Evolutionary conservation across 2,797 vertebrate species (phyloP).

Genomic region (Emys orbicularis): DNA sequence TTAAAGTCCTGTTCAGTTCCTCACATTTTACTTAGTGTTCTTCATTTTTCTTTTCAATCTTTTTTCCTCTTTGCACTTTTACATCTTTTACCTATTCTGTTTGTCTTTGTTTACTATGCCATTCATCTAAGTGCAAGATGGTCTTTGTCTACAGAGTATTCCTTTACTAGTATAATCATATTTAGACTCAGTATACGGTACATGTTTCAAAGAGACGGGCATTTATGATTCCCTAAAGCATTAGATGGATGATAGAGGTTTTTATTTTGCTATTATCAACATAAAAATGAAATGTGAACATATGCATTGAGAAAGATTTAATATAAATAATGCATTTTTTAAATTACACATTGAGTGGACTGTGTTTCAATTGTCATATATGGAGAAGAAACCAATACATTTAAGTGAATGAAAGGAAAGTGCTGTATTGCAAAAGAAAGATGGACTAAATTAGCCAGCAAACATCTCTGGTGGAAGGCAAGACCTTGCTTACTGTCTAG

Average conservation of each 20-base stretch:
- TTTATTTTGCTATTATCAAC: background rate
- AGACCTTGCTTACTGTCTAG: background rate
- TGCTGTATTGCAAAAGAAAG: background rate
- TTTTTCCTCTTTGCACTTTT: background rate
- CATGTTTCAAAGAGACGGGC: background rate
- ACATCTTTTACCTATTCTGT: background rate
- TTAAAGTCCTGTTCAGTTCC: background rate
- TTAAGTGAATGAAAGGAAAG: background rate
- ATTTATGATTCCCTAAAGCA: background rate
- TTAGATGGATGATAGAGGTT: background rate
- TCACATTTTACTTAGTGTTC: background rate
- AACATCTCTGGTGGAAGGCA: background rate
- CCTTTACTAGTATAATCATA: background rate
- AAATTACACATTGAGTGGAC: background rate
- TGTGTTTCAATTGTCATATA: background rate
- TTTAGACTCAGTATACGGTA: background rate
- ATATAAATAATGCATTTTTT: background rate
- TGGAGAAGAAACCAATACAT: background rate
- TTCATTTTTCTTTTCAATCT: background rate
- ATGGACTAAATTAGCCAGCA: background rate
- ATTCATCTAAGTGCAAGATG: background rate
- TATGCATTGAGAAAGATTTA: background rate
- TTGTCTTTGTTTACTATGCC: background rate
- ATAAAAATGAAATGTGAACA: background rate
- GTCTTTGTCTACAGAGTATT: background rate